Conservation (phyloP, 1,140 invertebrate species). For the Pseudomyrmex flavicornis region DNA sequence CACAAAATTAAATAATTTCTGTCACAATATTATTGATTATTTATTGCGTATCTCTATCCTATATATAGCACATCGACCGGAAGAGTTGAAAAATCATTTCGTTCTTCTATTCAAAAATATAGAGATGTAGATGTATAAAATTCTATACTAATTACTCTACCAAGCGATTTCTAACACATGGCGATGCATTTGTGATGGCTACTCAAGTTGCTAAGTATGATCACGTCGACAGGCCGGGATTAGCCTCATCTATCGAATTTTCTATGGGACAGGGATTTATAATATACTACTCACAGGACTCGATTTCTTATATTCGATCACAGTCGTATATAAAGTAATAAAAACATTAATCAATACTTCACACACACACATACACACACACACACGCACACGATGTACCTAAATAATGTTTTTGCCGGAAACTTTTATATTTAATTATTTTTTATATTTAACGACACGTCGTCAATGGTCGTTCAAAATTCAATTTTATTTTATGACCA, state of each 20-base stretch:
- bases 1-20: slow-evolving; percentile 5
- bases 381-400: neutral
- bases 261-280: slow-evolving; percentile 52
- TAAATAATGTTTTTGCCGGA: slow-evolving; percentile 18
- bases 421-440: slow-evolving; percentile 20
- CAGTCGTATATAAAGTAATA: slow-evolving; percentile 15
- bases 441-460: slow-evolving; percentile 2
- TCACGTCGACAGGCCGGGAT: slow-evolving; percentile 21
- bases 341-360: slow-evolving; percentile 44
- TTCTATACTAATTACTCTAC: slow-evolving; percentile 62
- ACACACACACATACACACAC: neutral
- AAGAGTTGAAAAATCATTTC: neutral
- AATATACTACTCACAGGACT: slow-evolving; percentile 42
- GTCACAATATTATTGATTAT: neutral
- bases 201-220: slow-evolving; percentile 43
- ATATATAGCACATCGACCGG: neutral
- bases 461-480: neutral
- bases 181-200: slow-evolving; percentile 47
- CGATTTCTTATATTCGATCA: slow-evolving; percentile 32
- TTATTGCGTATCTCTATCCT: neutral
- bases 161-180: slow-evolving; percentile 50
- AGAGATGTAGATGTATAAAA: slow-evolving; percentile 19
- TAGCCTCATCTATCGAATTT: slow-evolving; percentile 35
- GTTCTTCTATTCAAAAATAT: neutral
- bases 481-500: neutral